phyloP scores from a whole-genome alignment of 2,797 vertebrate genomes.

The Potorous gilbertii region DNA sequence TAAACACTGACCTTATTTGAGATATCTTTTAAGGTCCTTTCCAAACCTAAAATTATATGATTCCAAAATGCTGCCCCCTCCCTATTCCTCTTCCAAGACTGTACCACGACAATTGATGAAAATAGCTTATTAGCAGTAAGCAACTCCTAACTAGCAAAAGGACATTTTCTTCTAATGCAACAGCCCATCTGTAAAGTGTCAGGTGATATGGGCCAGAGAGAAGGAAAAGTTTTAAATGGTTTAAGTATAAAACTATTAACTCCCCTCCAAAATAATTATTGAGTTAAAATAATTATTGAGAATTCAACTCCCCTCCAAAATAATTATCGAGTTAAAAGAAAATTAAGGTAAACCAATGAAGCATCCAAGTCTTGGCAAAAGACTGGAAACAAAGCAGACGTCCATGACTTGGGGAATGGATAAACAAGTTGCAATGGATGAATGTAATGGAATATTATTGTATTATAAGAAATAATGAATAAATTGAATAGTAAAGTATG shows the following conservation, averaged over 20 bases:
- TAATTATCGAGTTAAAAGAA: background rate
- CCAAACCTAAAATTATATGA: background rate
- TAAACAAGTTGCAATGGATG: background rate
- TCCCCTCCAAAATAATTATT: background rate
- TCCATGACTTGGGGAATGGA: background rate
- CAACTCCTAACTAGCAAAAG: background rate
- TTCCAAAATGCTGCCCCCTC: background rate
- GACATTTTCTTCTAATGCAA: background rate
- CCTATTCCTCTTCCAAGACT: background rate
- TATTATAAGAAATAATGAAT: background rate
- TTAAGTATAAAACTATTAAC: background rate
- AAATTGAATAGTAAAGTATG: background rate
- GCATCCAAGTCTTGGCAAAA: background rate
- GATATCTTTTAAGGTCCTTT: background rate
- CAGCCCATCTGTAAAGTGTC: background rate
- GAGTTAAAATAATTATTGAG: background rate
- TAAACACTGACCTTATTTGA: background rate
- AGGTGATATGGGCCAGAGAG: background rate
- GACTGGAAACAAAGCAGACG: background rate
- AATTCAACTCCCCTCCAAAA: background rate
- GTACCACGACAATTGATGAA: background rate
- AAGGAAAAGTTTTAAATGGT: background rate
- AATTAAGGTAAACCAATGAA: background rate
- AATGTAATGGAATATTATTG: conserved; percentile 2
- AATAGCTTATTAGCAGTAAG: background rate